Conservation (phyloP, 92 coral and sea anemone species). For the Palythoa grandiflora region DNA sequence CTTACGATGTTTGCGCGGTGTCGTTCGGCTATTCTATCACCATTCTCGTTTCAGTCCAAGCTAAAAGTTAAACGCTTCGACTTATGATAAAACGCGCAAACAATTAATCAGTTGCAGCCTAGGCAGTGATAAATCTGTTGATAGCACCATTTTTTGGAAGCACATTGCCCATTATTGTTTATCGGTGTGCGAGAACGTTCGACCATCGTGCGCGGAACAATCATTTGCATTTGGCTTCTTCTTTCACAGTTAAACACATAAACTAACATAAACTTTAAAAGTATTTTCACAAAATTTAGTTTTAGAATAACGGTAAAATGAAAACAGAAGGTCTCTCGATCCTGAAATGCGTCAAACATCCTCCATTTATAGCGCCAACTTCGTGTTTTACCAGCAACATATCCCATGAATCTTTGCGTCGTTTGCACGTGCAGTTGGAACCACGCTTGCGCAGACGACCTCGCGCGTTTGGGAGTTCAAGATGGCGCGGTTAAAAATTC, state of each 20-base stretch:
- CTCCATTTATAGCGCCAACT: not conserved
- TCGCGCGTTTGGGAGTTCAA: constrained; percentile 64
- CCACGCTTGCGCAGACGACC: constrained; percentile 73
- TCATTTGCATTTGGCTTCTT: too few species aligned
- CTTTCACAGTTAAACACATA: too few species aligned
- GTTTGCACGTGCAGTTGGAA: constrained; percentile 66
- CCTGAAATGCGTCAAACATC: not conserved
- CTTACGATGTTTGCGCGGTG: not conserved
- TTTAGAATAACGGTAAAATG: not conserved
- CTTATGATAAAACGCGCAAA: too few species aligned
- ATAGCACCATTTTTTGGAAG: too few species aligned
- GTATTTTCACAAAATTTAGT: too few species aligned
- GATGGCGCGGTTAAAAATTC: constrained; percentile 99
- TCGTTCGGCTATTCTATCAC: not conserved
- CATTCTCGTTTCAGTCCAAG: not conserved
- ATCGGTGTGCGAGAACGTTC: too few species aligned
- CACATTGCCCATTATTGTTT: too few species aligned
- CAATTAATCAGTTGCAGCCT: too few species aligned
- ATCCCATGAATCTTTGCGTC: constrained; percentile 73
- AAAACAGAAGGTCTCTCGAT: not conserved
- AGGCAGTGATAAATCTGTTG: too few species aligned
- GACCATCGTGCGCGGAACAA: too few species aligned
- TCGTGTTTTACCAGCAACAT: constrained; percentile 21
- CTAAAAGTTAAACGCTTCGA: too few species aligned
- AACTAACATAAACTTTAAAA: too few species aligned